Conservation (phyloP, 92 coral and sea anemone species). For the Siderastrea radians region DNA sequence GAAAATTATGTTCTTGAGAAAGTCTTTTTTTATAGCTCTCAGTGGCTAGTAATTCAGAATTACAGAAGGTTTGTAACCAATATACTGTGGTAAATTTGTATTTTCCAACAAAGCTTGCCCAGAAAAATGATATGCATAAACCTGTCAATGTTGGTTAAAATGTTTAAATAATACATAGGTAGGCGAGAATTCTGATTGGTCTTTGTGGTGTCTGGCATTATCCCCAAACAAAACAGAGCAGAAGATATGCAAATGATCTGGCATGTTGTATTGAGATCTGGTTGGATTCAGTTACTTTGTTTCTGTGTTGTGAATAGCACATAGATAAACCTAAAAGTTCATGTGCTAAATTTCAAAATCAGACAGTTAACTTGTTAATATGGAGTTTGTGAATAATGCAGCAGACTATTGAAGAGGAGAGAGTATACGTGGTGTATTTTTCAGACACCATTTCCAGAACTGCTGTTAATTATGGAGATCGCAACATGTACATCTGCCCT, state of each 20-base stretch:
- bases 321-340: neutral
- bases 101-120: neutral
- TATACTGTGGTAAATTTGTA: neutral
- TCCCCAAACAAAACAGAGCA: neutral
- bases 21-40: too few relatives aligned
- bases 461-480: constrained; percentile 9
- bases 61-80: too few relatives aligned
- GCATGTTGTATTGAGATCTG: neutral
- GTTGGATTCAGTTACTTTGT: constrained; percentile 1
- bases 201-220: neutral
- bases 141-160: constrained; percentile 1
- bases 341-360: neutral
- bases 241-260: neutral
- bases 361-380: neutral
- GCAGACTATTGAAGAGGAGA: constrained; percentile 20
- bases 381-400: constrained; percentile 9
- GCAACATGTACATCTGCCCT: constrained; percentile 24
- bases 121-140: neutral
- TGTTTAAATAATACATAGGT: constrained; percentile 10
- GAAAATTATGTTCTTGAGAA: too few relatives aligned
- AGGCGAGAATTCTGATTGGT: neutral
- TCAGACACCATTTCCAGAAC: constrained; percentile 53
- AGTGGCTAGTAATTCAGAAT: too few relatives aligned
- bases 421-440: constrained; percentile 8
- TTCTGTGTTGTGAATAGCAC: neutral